Base-by-base conservation (phyloP, 2,113 vertebrate species). In the Malurus alboscapulatus region DNA sequence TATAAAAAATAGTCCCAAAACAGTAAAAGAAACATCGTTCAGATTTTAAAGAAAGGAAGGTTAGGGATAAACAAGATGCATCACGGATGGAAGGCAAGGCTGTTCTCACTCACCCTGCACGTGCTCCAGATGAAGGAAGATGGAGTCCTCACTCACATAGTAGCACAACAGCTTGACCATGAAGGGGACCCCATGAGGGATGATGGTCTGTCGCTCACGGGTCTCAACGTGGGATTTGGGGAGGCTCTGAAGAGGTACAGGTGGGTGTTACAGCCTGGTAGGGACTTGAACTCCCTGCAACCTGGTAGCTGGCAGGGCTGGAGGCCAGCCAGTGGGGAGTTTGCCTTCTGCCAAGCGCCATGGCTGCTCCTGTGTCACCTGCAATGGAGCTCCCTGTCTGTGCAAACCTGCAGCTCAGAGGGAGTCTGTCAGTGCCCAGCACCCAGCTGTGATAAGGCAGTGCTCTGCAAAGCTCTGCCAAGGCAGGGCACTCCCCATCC, bases 101-200 rank as follows among this genome's bases (percentile, higher is more conserved):
- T 54, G 53, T 26, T 63, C 26, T 36, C 53, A 91, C 97, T 98
- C 95, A 99, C 99, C 99, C 98, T 98, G 98, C 76, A 99, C 96
- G 0, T 99, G 98, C 80, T 99, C 99, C 92, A 99, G 97, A 92
- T 99, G 99, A 72, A 99, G 97, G 92, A 99, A 99, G 96, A 99
- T 98, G 8, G 98, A 98, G 79, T 99, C 99, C 87, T 99, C 99
- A 2, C 98, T 99, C 96, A 98, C 96, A 1, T 98, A 99, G 93
- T 99, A 99, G 86, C 98, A 97, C 65, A 99, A 96, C 92, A 99
- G 94, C 97, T 98, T 98, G 4, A 98, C 98, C 99, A 99, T 99
- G 95, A 98, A 99, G 26, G 99, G 99, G 24, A 99, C 98, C 1
- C 98, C 98, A 53, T 99, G 99, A 11, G 99, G 99, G 95, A 99